These are phyloP conservation scores for Turritopsis dohrnii DNA, from an alignment of 30 jellyfish, hydroid and myxozoan species.

Conservation along the genomic window DNA sequence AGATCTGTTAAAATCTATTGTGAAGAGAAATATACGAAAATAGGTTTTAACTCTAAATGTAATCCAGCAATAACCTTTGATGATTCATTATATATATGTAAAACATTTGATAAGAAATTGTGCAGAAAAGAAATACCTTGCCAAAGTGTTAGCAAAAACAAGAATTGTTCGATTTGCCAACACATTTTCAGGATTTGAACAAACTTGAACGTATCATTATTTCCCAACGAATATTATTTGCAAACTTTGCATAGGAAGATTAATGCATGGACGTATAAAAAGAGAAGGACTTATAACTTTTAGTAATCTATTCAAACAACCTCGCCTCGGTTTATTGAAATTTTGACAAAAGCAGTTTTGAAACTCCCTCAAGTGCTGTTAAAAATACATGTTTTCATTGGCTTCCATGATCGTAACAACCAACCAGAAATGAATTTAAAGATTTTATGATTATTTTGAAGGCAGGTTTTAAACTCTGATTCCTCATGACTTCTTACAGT, in stretches of 20 bases:
- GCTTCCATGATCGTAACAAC: too few relatives aligned
- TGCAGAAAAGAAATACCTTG: background rate
- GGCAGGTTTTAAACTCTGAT: too few relatives aligned
- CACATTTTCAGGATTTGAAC: background rate
- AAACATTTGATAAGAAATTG: slow-evolving; percentile 2
- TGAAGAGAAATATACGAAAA: background rate
- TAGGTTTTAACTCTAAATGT: background rate
- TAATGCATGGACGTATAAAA: background rate
- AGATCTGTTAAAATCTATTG: slow-evolving; percentile 12
- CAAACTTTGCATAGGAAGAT: background rate
- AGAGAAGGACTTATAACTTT: too few relatives aligned
- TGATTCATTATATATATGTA: background rate
- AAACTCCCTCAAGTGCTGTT: too few relatives aligned
- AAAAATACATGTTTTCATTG: too few relatives aligned
- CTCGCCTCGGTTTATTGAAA: too few relatives aligned
- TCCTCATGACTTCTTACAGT: too few relatives aligned
- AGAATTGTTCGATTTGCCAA: background rate
- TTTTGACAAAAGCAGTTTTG: too few relatives aligned
- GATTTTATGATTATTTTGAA: too few relatives aligned
- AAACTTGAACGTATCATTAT: background rate
- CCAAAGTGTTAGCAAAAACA: slow-evolving; percentile 6
- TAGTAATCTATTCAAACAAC: too few relatives aligned
- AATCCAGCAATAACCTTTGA: background rate
- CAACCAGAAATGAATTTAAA: too few relatives aligned
- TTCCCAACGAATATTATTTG: slow-evolving; percentile 4